Evolutionary conservation across 23 tunicate species (phyloP), one percentile per base, ranked within the genome.

Genomic region (Styela plicata): DNA sequence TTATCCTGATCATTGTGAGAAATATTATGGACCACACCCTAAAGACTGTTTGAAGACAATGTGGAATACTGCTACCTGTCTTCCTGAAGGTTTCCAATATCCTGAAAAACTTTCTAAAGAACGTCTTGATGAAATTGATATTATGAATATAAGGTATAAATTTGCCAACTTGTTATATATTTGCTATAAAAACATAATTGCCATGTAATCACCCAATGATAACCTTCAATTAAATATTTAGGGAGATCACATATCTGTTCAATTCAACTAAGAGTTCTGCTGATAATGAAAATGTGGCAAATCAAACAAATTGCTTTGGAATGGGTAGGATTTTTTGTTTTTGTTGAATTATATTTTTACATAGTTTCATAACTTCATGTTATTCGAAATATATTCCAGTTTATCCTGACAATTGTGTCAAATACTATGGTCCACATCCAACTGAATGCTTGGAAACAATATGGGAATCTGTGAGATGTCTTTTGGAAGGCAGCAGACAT

Each of bases 271-370:
- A 2, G 21, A 64, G 26, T 10, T 63, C 69, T 65, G 70, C 84
- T 32, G 84, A 80, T 35, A 27, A 3, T 64, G 84, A 69, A 2
- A 25, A 18, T 31, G 52, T 66, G 17, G 19, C 44, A 30, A 29
- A 64, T 64, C 84, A 80, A 37, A 34, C 22, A 18, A 80, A 64
- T 22, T 80, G 84, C 35, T 80, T 80, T 80, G 84, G 84, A 80
- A 64, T 80, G 34, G 53, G 84, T 80, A 61, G 7, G 10, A 5
- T 24, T 66, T 24, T 24, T 27, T 10, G 29, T 78, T 66, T 24
- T 44, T 44, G 10, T 44, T 44, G 57, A 5, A 5, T 44, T 44
- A 44, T 44, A 44, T 44, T 44, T 44, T 44, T 44, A 44, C 57
- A 44, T 44, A 44, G 13, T 13, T 44, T 71, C 36, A 31, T 32